Conservation (phyloP, 2,888 invertebrate genomes). For the Agonopterix arenella region DNA sequence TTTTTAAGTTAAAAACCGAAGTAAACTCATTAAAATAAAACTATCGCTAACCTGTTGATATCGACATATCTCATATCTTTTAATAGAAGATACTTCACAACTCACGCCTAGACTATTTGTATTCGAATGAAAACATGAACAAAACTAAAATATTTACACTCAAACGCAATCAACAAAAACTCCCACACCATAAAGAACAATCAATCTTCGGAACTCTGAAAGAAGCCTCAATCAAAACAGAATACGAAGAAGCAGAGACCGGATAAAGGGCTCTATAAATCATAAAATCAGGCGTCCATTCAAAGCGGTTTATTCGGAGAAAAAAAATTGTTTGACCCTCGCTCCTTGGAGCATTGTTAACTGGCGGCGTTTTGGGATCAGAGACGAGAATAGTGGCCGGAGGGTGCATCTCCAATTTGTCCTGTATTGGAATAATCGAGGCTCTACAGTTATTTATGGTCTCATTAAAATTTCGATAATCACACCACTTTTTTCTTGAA, state of each 20-base stretch:
- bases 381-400: conserved; percentile 23
- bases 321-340: conserved; percentile 56
- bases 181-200: conserved; percentile 69
- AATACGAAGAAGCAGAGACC: conserved; percentile 62
- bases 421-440: conserved; percentile 61
- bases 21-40: conserved; percentile 6
- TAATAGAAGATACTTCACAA: conserved; percentile 17
- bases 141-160: conserved; percentile 65
- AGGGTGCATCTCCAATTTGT: conserved; percentile 70
- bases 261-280: conserved; percentile 72
- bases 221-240: conserved; percentile 74
- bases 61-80: conserved; percentile 4
- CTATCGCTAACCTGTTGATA: conserved; percentile 7
- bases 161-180: conserved; percentile 61
- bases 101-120: conserved; percentile 25
- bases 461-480: conserved; percentile 70
- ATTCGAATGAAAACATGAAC: conserved; percentile 32
- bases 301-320: conserved; percentile 63
- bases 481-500: conserved; percentile 33
- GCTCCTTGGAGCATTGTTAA: conserved; percentile 49
- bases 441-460: conserved; percentile 57
- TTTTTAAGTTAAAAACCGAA: conserved; percentile 1
- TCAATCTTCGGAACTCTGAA: conserved; percentile 69
- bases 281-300: conserved; percentile 73
- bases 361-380: conserved; percentile 13